These are phyloP conservation scores for Drosophila prolongata DNA, from an alignment of 2,888 invertebrate species.

Conservation along the genomic window DNA sequence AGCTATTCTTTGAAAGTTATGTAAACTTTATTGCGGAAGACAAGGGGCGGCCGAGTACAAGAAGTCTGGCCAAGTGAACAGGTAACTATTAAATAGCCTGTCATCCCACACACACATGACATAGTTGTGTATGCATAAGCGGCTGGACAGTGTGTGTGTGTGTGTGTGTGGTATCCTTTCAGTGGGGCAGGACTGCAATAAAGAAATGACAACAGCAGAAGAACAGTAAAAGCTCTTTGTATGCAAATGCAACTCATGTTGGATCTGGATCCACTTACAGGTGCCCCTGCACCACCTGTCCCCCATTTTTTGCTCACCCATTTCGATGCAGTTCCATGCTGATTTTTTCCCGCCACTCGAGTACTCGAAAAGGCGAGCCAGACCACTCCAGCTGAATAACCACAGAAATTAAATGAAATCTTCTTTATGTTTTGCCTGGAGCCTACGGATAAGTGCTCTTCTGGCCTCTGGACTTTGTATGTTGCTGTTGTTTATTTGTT, in stretches of 20 bases:
- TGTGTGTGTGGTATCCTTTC: conserved; percentile 6
- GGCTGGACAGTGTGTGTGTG: conserved; percentile 10
- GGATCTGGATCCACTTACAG: conserved; percentile 60
- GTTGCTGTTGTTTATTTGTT: conserved; percentile 28
- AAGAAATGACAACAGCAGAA: conserved; percentile 57
- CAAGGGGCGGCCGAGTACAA: conserved; percentile 13
- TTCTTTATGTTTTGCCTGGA: conserved; percentile 39
- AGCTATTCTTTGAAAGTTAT: conserved; percentile 25
- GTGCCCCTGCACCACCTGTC: conserved; percentile 36
- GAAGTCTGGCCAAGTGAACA: conserved; percentile 29
- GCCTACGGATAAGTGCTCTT: conserved; percentile 37
- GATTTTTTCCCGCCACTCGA: conserved; percentile 47
- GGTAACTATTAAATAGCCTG: conserved; percentile 48
- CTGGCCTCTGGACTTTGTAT: conserved; percentile 8
- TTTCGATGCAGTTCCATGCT: conserved; percentile 42
- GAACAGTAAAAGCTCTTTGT: conserved; percentile 61
- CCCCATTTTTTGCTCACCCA: conserved; percentile 31
- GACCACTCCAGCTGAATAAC: conserved; percentile 73
- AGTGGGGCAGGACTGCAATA: conserved; percentile 46
- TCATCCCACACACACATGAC: conserved; percentile 19
- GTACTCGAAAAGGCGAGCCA: conserved; percentile 56
- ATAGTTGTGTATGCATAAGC: conserved; percentile 16
- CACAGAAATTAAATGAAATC: conserved; percentile 75
- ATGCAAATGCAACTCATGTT: conserved; percentile 64
- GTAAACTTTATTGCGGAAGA: conserved; percentile 38